Conservation (phyloP, 2,888 invertebrate species). For the Calameuta filiformis region DNA sequence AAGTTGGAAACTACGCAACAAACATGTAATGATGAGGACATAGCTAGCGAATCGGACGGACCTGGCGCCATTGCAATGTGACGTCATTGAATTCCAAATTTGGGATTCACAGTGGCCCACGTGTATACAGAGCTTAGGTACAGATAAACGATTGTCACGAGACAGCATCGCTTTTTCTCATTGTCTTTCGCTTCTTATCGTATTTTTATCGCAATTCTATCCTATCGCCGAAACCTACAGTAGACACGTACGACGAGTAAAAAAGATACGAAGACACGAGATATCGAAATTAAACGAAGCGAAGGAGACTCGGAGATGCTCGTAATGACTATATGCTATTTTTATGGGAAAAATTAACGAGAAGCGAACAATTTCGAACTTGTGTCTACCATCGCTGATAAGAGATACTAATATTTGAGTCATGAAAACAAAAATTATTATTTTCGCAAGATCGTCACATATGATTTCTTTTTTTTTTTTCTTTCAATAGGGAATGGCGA, state of each 20-base stretch:
- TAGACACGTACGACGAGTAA: constrained; percentile 8
- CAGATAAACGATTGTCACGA: not conserved
- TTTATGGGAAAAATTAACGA: constrained; percentile 14
- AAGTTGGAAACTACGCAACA: constrained; percentile 65
- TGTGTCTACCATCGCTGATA: constrained; percentile 61
- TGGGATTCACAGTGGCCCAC: not conserved
- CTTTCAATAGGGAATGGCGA: not conserved
- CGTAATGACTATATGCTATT: no score
- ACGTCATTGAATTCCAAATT: not conserved
- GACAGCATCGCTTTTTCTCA: not conserved
- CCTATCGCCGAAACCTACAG: not conserved
- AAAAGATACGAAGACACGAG: constrained; percentile 9
- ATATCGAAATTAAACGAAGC: not conserved
- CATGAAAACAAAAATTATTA: no score
- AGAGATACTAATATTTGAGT: constrained; percentile 13
- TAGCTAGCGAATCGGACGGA: constrained; percentile 18
- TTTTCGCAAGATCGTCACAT: no score
- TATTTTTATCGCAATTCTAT: not conserved
- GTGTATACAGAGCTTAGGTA: not conserved
- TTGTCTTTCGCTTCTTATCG: not conserved
- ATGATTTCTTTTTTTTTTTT: not conserved
- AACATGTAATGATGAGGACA: constrained; percentile 9
- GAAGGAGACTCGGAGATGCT: not conserved
- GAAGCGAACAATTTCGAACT: constrained; percentile 52
- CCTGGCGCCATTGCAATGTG: not conserved